Evolutionary conservation across 64 coral and sea anemone species (phyloP), one percentile per base, ranked within the genome.

Genomic region (Cladopsammia gracilis): DNA sequence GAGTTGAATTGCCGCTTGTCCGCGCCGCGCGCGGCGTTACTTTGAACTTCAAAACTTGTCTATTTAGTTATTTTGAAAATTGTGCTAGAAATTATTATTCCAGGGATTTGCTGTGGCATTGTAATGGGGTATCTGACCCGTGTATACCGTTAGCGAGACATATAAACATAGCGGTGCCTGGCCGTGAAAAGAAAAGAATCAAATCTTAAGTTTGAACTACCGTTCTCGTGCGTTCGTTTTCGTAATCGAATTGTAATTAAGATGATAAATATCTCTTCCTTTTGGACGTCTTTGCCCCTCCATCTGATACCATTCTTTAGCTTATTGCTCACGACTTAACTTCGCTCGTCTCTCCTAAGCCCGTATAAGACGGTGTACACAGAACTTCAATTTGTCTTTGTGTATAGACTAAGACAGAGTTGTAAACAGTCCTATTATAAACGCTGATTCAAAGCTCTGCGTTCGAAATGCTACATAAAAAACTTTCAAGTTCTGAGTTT

Each of bases 81-180:
- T 64, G 26, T 6, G 12, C n/a, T 7, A 2, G 19, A 45, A 84
- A 13, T 24, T 67, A 48, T 14, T 42, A 5, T 7, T 6, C 10
- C 4, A 7, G 18, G 60, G 61, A 67, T 50, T 50, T 84, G 45
- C 67, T 67, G 46, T 84, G 20, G 60, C 18, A 66, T 68, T 67
- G 44, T 68, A 61, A 84, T 44, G n/a, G 34, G 46, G 58, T 48
- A 44, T 84, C 12, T 84, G 80, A 84, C 80, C 80, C 62, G 80
- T 84, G 80, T 84, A 46, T 67, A 68, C 80, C 61, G 80, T 84
- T 84, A 84, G 80, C 20, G 62, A 84, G 80, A 84, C 80, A 46
- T 84, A 51, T 48, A 83, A 84, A 84, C 80, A 84, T 51, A 84
- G 80, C 61, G 42, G 61, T 24, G 75, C 46, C 60, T 66, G 7